Evolutionary conservation across 1,140 invertebrate species (phyloP), one percentile per base, ranked within the genome.

Genomic region (Anastrepha obliqua): DNA sequence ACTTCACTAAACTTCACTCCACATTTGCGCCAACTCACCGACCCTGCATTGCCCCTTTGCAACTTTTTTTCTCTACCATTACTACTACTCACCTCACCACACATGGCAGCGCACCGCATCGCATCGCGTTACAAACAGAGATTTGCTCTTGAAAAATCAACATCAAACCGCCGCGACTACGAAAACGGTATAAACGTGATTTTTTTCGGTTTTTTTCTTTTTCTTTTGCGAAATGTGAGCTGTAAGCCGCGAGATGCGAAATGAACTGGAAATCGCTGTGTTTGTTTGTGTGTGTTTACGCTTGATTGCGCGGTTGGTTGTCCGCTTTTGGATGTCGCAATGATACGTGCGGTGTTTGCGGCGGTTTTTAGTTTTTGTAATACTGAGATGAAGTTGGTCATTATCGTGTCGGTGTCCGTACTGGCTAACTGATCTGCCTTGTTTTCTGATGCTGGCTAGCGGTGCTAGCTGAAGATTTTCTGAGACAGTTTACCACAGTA

Each of bases 61-160:
- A 17, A 78, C 42, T 8, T 81, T 9, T 17, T 17, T 5, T 17
- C 13, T 9, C 13, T 62, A 62, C n/a, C 15, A 74, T 20, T 67
- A 3, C 39, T 44, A 42, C 5, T 47, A 47, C 39, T n/a, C 67
- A 74, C 39, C 42, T 44, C 42, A 47, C 42, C 67, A 74, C 67
- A 74, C 67, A 47, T 47, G 42, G 42, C 64, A 29, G 64, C 81
- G 81, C 51, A n/a, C 3, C n/a, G 17, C 85, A 44, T 2, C 51
- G 51, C 81, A 85, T 47, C 29, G 62, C 42, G 17, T 55, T 55
- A 55, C 74, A 55, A 11, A 81, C 47, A n/a, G 74, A 81, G 47
- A 81, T 81, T 81, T 81, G 74, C 74, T 81, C 74, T 81, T 81
- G 74, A 81, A 81, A 81, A 81, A 58, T 81, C 74, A 51, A 81